Percentiles rank a stretch among this genome's conserved stretches.
These are phyloP conservation scores for Takifugu flavidus DNA, from an alignment of 2,113 vertebrate species.

Conservation along the genomic window DNA sequence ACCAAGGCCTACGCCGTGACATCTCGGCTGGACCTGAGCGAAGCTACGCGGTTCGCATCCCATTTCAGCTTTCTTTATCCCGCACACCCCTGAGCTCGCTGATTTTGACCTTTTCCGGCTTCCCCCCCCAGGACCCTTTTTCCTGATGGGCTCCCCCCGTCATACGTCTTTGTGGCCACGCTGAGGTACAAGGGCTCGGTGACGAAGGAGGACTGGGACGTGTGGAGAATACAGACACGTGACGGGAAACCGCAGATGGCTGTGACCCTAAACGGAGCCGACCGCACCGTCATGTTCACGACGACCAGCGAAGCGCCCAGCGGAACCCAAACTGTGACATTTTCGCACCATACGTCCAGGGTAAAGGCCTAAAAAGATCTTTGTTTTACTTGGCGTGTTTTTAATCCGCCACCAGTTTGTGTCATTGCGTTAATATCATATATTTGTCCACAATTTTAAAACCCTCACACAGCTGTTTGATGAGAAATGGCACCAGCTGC, in stretches of 20 bases:
- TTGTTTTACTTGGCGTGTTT: neutral
- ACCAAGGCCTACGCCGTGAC: slow-evolving; percentile 91
- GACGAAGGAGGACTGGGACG: slow-evolving; percentile 87
- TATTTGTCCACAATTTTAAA: neutral
- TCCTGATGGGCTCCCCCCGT: slow-evolving; percentile 94
- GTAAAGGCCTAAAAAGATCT: slow-evolving; percentile 64
- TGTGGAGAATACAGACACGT: slow-evolving; percentile 89
- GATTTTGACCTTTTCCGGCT: slow-evolving; percentile 2
- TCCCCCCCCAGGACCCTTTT: slow-evolving; percentile 81
- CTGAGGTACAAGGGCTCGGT: slow-evolving; percentile 87
- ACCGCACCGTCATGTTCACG: slow-evolving; percentile 84
- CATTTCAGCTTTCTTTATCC: slow-evolving; percentile 4
- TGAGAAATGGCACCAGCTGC: slow-evolving; percentile 92
- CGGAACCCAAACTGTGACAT: slow-evolving; percentile 83
- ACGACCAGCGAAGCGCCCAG: slow-evolving; percentile 82
- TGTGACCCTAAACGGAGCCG: slow-evolving; percentile 85
- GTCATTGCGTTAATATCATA: neutral
- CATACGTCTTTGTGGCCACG: slow-evolving; percentile 95
- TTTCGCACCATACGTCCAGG: slow-evolving; percentile 78
- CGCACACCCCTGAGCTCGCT: slow-evolving; percentile 2
- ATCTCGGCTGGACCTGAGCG: slow-evolving; percentile 83
- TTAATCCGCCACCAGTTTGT: neutral
- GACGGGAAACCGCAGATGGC: slow-evolving; percentile 90
- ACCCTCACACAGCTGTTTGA: slow-evolving; percentile 82
- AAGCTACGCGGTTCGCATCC: slow-evolving; percentile 80